These are phyloP conservation scores for Chondrosia reniformis DNA, from an alignment of 37 sponge, comb jelly and placozoan genomes.

Conservation along the genomic window DNA sequence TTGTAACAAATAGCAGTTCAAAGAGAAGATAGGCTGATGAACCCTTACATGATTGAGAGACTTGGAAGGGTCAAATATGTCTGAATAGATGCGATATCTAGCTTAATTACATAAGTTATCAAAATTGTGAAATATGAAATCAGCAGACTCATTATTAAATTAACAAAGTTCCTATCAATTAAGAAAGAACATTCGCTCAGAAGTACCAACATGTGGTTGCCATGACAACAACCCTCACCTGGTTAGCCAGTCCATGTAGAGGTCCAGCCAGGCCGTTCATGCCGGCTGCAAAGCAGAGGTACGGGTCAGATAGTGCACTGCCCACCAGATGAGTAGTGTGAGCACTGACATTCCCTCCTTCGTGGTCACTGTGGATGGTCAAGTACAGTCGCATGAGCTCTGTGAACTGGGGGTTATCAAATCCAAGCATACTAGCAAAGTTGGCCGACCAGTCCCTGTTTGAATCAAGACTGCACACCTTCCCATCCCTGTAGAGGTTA, in stretches of 20 bases:
- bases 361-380: constrained; percentile 97
- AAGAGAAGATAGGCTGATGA: no score
- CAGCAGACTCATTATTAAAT: no score
- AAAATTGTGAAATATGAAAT: no score
- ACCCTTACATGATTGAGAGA: no score
- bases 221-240: constrained; percentile 27
- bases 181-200: no score
- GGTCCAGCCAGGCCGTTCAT: constrained; percentile 99
- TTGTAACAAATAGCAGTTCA: no score
- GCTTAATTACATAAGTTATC: no score
- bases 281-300: constrained; percentile 92
- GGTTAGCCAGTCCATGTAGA: constrained; percentile 93
- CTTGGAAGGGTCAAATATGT: no score
- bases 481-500: constrained; percentile 80
- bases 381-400: constrained; percentile 96
- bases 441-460: constrained; percentile 93
- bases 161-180: no score
- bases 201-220: not conserved
- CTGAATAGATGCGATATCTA: no score
- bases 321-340: constrained; percentile 96
- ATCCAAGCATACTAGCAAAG: constrained; percentile 95
- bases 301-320: constrained; percentile 94
- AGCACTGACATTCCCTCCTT: constrained; percentile 97
- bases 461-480: constrained; percentile 72
- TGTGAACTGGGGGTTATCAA: constrained; percentile 52